Percentiles rank a stretch among this genome's conserved stretches.
Conservation (phyloP, 2,888 invertebrate genomes). For the Andrena flavipes region DNA sequence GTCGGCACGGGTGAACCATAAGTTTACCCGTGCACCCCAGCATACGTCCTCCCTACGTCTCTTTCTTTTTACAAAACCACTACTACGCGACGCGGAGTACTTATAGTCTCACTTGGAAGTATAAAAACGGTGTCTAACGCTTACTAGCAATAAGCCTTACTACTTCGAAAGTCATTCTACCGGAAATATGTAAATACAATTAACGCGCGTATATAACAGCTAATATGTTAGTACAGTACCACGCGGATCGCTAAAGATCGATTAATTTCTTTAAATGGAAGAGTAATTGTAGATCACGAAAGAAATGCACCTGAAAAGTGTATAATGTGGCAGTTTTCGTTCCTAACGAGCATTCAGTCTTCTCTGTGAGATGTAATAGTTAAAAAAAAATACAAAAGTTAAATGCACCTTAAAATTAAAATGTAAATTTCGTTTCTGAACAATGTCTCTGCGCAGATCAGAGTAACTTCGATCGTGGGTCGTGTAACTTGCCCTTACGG, state of each 20-base stretch:
- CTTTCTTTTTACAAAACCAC: slow-evolving; percentile 47
- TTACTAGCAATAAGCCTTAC: slow-evolving; percentile 34
- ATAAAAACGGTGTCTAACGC: slow-evolving; percentile 43
- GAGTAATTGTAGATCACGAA: slow-evolving; percentile 25
- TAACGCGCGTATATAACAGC: slow-evolving; percentile 34
- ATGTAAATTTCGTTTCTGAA: slow-evolving; percentile 1
- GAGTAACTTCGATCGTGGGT: background rate
- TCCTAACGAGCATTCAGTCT: slow-evolving; percentile 52
- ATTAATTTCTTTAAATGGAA: slow-evolving; percentile 33
- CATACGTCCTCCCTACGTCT: slow-evolving; percentile 34
- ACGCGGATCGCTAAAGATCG: slow-evolving; percentile 24
- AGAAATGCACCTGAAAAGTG: slow-evolving; percentile 45
- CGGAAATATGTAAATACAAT: slow-evolving; percentile 48
- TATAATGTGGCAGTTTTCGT: slow-evolving; percentile 56
- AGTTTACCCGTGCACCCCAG: background rate
- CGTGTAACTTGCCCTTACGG: background rate
- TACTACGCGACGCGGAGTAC: slow-evolving; percentile 29
- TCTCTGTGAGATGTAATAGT: slow-evolving; percentile 25
- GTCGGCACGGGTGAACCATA: slow-evolving; percentile 47
- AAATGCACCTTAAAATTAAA: slow-evolving; percentile 37
- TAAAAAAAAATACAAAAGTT: slow-evolving; percentile 23
- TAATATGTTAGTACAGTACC: slow-evolving; percentile 45
- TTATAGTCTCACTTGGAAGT: slow-evolving; percentile 37
- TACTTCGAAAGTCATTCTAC: slow-evolving; percentile 34
- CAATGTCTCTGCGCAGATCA: background rate